A percentile compares a stretch with the other conserved stretches of the same genome.
These are phyloP conservation scores for Linnaemya vulpina DNA, from an alignment of 2,888 invertebrate genomes.

Conservation along the genomic window DNA sequence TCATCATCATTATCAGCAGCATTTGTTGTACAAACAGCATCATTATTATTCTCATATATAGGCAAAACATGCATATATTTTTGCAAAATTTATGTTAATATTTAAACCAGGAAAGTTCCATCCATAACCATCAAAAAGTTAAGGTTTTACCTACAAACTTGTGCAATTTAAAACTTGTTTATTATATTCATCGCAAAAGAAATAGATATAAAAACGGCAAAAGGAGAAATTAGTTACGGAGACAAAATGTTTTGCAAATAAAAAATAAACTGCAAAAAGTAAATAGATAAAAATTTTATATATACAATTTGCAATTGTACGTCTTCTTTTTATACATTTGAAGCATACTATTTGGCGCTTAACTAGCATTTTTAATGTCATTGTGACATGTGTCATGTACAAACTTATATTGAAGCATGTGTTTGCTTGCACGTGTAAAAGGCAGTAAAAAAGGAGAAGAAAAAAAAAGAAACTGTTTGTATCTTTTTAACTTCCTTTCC, in stretches of 20 bases:
- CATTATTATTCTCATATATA: constrained; percentile 39
- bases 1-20: constrained; percentile 50
- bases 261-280: constrained; percentile 41
- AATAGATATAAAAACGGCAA: neutral
- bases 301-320: constrained; percentile 1
- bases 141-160: constrained; percentile 8
- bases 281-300: constrained; percentile 34
- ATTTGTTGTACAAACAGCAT: constrained; percentile 23
- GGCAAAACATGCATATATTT: constrained; percentile 14
- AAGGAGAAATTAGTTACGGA: constrained; percentile 59
- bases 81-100: constrained; percentile 62
- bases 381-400: constrained; percentile 81
- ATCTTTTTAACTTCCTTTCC: constrained; percentile 50
- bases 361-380: constrained; percentile 77
- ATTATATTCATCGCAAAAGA: neutral
- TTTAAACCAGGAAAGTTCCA: constrained; percentile 51
- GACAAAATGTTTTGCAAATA: constrained; percentile 60
- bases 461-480: constrained; percentile 54
- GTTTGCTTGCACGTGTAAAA: constrained; percentile 28
- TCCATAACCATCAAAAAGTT: constrained; percentile 17
- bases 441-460: constrained; percentile 45
- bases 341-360: constrained; percentile 76
- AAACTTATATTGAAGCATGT: constrained; percentile 72
- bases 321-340: constrained; percentile 17
- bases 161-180: constrained; percentile 14